These are phyloP conservation scores for Sander vitreus DNA, from an alignment of 2,113 vertebrate species.

Conservation along the genomic window DNA sequence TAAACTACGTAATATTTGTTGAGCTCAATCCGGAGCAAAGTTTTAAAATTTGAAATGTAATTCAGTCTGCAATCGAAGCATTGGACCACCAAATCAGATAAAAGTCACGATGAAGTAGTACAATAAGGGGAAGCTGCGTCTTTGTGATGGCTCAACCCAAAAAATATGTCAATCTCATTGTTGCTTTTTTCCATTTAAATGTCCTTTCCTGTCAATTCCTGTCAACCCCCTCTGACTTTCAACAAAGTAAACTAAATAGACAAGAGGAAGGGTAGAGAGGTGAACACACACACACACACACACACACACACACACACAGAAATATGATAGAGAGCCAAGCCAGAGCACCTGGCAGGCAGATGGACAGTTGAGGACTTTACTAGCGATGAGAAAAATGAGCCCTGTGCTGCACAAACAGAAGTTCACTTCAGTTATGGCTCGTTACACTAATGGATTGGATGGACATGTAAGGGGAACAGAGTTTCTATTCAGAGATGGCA, in stretches of 20 bases:
- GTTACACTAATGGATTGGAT: neutral
- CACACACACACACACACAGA: conserved; percentile 42
- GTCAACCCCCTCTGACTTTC: conserved; percentile 35
- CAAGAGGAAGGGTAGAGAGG: conserved; percentile 43
- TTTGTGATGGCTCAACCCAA: neutral
- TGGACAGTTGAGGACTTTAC: conserved; percentile 64
- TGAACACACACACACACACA: conserved; percentile 7
- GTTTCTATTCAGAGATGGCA: conserved; percentile 16
- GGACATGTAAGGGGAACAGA: neutral
- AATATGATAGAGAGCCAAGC: conserved; percentile 65
- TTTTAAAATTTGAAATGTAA: neutral
- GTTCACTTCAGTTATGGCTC: conserved; percentile 29
- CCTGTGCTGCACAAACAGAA: conserved; percentile 45
- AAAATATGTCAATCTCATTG: neutral
- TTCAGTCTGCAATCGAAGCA: neutral
- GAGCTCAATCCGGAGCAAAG: neutral
- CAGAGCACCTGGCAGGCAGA: conserved; percentile 58
- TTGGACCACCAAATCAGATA: neutral
- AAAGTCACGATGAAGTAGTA: neutral
- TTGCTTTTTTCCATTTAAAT: neutral
- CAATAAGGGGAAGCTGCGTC: neutral
- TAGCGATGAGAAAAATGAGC: conserved; percentile 70
- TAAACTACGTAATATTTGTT: neutral
- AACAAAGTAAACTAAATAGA: neutral
- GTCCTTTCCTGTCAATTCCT: too few species aligned